Conservation (phyloP, 2,888 invertebrate genomes). For the Drosophila ochracea region DNA sequence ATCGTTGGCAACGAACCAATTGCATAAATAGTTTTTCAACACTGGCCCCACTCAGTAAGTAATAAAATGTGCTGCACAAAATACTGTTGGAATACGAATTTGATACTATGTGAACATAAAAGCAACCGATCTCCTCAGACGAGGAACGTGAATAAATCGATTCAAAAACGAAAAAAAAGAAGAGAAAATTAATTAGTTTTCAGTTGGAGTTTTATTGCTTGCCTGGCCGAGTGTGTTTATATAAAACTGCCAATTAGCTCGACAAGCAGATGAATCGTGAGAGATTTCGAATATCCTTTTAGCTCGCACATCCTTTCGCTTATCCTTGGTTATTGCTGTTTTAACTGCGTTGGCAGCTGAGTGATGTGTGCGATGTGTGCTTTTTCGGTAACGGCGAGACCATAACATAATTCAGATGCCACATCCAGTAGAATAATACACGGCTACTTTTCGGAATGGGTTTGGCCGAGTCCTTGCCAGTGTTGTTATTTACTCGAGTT, state of each 20-base stretch:
- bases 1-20: neutral
- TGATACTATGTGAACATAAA: neutral
- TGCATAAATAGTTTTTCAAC: neutral
- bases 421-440: conserved; percentile 36
- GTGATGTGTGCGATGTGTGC: conserved; percentile 20
- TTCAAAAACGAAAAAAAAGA: neutral
- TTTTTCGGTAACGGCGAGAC: conserved; percentile 12
- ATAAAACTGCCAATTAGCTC: conserved; percentile 53
- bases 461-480: conserved; percentile 17
- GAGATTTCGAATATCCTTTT: conserved; percentile 49
- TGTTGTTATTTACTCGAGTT: conserved; percentile 59
- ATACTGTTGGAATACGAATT: neutral
- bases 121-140: neutral
- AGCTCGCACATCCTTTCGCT: conserved; percentile 39
- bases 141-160: conserved; percentile 33
- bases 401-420: conserved; percentile 58
- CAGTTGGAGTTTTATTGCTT: neutral
- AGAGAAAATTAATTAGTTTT: conserved; percentile 17
- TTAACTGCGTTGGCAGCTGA: conserved; percentile 14
- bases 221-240: neutral
- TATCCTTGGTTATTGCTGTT: conserved; percentile 46
- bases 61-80: neutral
- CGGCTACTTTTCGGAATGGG: conserved; percentile 8
- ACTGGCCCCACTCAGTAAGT: neutral
- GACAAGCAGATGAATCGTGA: conserved; percentile 52